Conservation (phyloP, 1,140 invertebrate species). For the Latrodectus geometricus region DNA sequence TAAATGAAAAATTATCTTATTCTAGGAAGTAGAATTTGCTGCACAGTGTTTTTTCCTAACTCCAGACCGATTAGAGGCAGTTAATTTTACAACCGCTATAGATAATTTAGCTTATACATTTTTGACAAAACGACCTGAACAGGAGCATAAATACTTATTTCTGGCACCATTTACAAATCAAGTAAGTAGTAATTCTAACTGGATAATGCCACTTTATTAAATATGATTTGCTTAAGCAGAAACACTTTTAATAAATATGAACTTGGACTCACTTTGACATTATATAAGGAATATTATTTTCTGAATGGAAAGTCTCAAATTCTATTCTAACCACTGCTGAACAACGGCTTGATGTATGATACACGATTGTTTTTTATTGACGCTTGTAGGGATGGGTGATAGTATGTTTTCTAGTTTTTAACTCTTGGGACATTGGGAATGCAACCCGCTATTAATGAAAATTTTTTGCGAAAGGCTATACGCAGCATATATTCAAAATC, state of each 20-base stretch:
- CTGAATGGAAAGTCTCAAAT: neutral
- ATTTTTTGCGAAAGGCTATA: too few species aligned
- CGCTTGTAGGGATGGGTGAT: too few species aligned
- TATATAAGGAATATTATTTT: neutral
- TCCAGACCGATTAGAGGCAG: conserved; percentile 73
- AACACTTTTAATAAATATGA: neutral
- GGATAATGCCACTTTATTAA: neutral
- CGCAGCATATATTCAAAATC: too few species aligned
- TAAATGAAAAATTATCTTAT: neutral
- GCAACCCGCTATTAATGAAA: too few species aligned
- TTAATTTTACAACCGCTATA: conserved; percentile 85
- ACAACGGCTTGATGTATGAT: too few species aligned
- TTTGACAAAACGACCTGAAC: conserved; percentile 80
- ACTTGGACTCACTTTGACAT: neutral
- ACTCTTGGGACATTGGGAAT: too few species aligned
- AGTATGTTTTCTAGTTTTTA: too few species aligned
- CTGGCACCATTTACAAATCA: conserved; percentile 82
- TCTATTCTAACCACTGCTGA: neutral
- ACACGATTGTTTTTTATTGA: too few species aligned
- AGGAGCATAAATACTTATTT: conserved; percentile 80
- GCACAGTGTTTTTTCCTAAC: conserved; percentile 80
- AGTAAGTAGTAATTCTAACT: conserved; percentile 63
- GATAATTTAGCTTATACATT: conserved; percentile 81
- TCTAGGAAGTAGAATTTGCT: conserved; percentile 75
- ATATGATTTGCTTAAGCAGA: neutral